A percentile compares a stretch with the other conserved stretches of the same genome.
These are phyloP conservation scores for Xestobium rufovillosum DNA, from an alignment of 2,888 invertebrate genomes.

Conservation along the genomic window DNA sequence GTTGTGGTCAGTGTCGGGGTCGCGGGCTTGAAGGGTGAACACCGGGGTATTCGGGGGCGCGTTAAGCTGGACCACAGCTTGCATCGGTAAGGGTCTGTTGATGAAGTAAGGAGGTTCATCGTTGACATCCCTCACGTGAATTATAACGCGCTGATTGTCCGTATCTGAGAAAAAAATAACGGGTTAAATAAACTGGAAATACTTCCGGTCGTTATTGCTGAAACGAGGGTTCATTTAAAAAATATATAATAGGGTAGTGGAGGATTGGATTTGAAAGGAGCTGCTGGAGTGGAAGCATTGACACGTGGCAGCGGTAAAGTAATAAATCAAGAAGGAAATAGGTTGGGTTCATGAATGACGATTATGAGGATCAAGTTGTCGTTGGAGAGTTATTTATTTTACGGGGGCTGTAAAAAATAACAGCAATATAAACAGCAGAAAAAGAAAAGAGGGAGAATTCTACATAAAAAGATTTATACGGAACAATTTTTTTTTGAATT, in stretches of 20 bases:
- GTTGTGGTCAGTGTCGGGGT: constrained; percentile 93
- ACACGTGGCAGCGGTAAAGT: too few relatives aligned
- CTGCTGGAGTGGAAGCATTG: too few relatives aligned
- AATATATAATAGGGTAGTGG: not conserved
- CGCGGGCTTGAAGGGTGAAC: constrained; percentile 93
- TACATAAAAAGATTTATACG: too few relatives aligned
- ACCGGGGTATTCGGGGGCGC: constrained; percentile 93
- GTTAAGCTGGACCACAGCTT: constrained; percentile 92
- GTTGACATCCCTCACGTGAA: constrained; percentile 92
- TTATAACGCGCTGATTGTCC: constrained; percentile 90
- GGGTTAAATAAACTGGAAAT: constrained; percentile 1
- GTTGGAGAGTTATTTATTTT: too few relatives aligned
- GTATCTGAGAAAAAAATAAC: constrained; percentile 57
- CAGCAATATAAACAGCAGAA: too few relatives aligned
- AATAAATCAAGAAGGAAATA: too few relatives aligned
- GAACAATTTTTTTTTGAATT: too few relatives aligned
- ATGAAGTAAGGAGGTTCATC: constrained; percentile 97
- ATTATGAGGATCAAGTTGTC: too few relatives aligned
- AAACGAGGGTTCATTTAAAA: not conserved
- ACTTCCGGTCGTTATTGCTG: not conserved
- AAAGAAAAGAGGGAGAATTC: too few relatives aligned
- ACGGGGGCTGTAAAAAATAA: too few relatives aligned
- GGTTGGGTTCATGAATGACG: too few relatives aligned
- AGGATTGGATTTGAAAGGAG: too few relatives aligned
- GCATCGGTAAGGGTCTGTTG: constrained; percentile 94